A percentile compares a stretch with the other conserved stretches of the same genome.
Conservation (phyloP, 2,888 invertebrate genomes). For the Schrankia costaestrigalis region DNA sequence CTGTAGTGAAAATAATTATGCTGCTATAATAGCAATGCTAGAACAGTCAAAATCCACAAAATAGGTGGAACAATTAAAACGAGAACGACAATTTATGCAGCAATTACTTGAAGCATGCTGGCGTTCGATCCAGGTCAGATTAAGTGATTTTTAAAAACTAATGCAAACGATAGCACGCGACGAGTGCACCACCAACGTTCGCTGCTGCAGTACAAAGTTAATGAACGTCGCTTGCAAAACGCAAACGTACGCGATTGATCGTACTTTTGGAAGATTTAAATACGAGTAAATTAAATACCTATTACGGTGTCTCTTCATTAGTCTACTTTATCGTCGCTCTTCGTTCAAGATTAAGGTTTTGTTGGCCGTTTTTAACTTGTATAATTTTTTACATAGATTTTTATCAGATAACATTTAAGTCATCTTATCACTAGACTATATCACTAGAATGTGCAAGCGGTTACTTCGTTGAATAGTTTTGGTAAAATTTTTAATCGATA, state of each 20-base stretch:
- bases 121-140: conserved; percentile 74
- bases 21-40: conserved; percentile 2
- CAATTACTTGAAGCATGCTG: conserved; percentile 70
- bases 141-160: conserved; percentile 76
- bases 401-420: no score
- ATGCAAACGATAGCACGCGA: conserved; percentile 68
- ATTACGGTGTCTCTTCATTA: conserved; percentile 28
- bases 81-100: conserved; percentile 70
- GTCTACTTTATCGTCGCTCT: conserved; percentile 19
- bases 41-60: conserved; percentile 15
- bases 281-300: conserved; percentile 35
- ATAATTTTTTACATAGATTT: no score
- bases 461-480: no score
- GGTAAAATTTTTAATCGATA: no score
- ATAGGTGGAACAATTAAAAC: conserved; percentile 59
- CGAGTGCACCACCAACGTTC: conserved; percentile 45
- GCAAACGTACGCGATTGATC: conserved; percentile 37
- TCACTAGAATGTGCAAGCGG: no score
- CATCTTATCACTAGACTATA: no score
- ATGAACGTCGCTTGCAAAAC: conserved; percentile 55
- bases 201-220: conserved; percentile 56
- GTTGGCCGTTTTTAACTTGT: no score
- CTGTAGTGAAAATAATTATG: neutral
- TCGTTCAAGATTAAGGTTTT: conserved; percentile 10
- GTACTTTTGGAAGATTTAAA: conserved; percentile 45